Evolutionary conservation across 2,797 vertebrate genomes (phyloP).

Genomic region (Eulemur albifrons): DNA sequence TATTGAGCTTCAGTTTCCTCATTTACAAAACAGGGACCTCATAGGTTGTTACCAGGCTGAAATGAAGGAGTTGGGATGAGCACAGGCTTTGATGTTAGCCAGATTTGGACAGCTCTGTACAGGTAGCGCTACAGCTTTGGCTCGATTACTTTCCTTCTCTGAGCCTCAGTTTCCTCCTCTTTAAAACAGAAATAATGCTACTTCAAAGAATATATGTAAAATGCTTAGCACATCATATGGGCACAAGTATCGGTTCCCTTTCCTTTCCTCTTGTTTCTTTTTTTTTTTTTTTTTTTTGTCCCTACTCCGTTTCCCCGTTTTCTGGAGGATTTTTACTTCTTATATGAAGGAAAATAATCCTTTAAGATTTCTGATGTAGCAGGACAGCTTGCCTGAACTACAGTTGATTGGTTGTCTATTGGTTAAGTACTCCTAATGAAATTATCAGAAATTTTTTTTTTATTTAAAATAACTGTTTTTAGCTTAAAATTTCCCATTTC

Average conservation of each 20-base stretch:
- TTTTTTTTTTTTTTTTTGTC: too few relatives aligned
- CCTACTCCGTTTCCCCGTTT: background rate
- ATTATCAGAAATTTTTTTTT: background rate
- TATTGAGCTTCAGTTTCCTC: background rate
- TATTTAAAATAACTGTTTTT: constrained; percentile 5
- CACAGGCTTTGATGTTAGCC: background rate
- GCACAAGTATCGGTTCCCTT: background rate
- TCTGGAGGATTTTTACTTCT: background rate
- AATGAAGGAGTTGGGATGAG: background rate
- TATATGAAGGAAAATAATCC: background rate
- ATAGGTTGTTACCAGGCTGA: background rate
- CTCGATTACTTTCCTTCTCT: background rate
- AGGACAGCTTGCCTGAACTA: background rate
- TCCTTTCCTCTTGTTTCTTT: background rate
- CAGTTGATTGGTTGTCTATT: background rate
- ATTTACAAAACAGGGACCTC: background rate
- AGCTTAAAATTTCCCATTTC: constrained; percentile 2
- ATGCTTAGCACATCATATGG: background rate
- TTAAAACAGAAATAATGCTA: background rate
- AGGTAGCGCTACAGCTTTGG: background rate
- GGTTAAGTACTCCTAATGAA: background rate
- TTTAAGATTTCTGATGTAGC: background rate
- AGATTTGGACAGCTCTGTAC: background rate
- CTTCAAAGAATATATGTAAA: background rate
- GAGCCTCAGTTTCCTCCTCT: background rate